Evolutionary conservation across 2,797 vertebrate species (phyloP), one percentile per base, ranked within the genome.

Genomic region (Takifugu ocellatus): DNA sequence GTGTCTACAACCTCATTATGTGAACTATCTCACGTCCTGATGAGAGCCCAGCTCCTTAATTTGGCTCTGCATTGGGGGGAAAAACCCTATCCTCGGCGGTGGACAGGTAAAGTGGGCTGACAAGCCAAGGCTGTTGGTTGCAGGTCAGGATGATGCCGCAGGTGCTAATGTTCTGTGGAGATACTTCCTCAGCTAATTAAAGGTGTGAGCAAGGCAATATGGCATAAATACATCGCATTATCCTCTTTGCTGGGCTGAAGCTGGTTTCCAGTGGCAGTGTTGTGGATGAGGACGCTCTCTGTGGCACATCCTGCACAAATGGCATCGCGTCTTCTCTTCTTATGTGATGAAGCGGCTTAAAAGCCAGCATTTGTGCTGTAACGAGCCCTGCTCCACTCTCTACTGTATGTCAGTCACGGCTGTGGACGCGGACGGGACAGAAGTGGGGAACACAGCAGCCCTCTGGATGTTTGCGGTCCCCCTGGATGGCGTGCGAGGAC

Each of bases 1-100:
- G 83, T 85, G 84, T 88, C 88, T 84, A 87, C 67, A 49, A 77
- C 80, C 87, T 86, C 88, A 88, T 90, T 88, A 90, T 81, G 76
- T 83, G 72, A 68, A 74, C 51, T 61, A 75, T 74, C 75, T 63
- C 66, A 54, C 57, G 62, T 80, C 74, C 72, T 74, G 75, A 83
- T 81, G 63, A 60, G 70, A 74, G 61, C 74, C 83, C 80, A 48
- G 69, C 73, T 61, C 65, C 68, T 82, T 87, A 77, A 88, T 90
- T 87, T 86, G 82, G 81, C 80, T 68, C 69, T 21, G 46, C 51
- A 55, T 29, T 60, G 60, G 66, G 79, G 77, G 74, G 1, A 21
- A 21, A 54, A 75, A 74, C 66, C 5, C 54, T 53, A 42, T 65
- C 51, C 43, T 59, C 56, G 75, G 53, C 69, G 77, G 56, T 24